A percentile compares a stretch with the other conserved stretches of the same genome.
phyloP scores from a whole-genome alignment of 2,888 invertebrate genomes.

The Incurvaria masculella region DNA sequence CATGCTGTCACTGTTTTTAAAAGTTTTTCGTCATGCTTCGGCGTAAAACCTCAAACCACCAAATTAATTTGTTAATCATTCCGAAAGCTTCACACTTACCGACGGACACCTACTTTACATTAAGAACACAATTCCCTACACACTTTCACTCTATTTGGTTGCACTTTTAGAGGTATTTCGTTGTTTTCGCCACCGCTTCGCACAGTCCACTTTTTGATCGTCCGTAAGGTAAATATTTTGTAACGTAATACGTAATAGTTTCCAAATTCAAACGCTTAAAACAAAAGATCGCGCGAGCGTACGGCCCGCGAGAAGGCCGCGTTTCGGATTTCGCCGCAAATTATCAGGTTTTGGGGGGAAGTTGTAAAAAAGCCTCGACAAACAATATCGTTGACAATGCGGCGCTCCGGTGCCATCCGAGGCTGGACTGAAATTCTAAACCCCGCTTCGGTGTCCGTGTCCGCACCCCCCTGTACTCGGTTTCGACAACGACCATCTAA shows the following conservation, averaged over 20 bases:
- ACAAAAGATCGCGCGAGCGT: neutral
- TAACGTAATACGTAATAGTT: neutral
- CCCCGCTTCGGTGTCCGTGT: slow-evolving; percentile 54
- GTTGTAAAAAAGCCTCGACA: slow-evolving; percentile 42
- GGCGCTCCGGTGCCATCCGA: slow-evolving; percentile 53
- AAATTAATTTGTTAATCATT: neutral
- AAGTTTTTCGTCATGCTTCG: neutral
- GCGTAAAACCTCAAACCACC: neutral
- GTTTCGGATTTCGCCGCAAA: slow-evolving; percentile 1
- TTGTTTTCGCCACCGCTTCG: no score
- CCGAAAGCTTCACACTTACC: neutral
- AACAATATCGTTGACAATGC: slow-evolving; percentile 54
- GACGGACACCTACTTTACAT: neutral
- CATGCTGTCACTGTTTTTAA: neutral
- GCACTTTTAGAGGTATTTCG: no score
- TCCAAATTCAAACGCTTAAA: neutral
- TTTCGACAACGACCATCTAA: slow-evolving; percentile 32
- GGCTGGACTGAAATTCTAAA: slow-evolving; percentile 57
- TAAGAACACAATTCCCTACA: neutral
- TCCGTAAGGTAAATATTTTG: neutral
- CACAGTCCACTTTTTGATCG: neutral
- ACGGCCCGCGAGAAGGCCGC: neutral
- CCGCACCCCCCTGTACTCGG: slow-evolving; percentile 56
- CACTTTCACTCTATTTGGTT: neutral
- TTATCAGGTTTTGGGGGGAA: slow-evolving; percentile 23